phyloP scores from a whole-genome alignment of 2,888 invertebrate genomes.

The Troglohyphantes excavatus region DNA sequence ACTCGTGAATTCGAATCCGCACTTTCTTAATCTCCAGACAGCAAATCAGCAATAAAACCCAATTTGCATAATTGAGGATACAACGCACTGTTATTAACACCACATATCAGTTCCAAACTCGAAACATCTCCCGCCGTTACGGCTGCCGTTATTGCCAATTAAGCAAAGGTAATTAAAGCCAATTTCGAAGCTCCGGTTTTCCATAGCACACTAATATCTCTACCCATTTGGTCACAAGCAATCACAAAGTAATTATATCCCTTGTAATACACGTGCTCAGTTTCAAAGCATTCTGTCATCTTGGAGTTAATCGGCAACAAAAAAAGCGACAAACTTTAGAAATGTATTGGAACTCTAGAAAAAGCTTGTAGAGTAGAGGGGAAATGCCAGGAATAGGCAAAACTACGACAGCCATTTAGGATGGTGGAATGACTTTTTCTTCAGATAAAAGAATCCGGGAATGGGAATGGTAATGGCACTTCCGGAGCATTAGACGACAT shows the following conservation, averaged over 20 bases:
- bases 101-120: not conserved
- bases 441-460: not conserved
- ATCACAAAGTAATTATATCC: too few relatives aligned
- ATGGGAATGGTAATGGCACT: constrained; percentile 5
- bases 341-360: not conserved
- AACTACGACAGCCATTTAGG: not conserved
- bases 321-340: not conserved
- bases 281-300: too few relatives aligned
- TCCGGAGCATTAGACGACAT: not conserved
- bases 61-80: not conserved
- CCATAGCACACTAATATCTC: not conserved
- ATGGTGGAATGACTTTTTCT: not conserved
- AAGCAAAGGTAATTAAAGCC: constrained; percentile 3
- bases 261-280: too few relatives aligned
- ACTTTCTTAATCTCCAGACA: not conserved
- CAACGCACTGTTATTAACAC: not conserved
- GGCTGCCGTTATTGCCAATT: not conserved
- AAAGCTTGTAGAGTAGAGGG: not conserved
- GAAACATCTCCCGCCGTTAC: not conserved
- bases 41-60: not conserved
- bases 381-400: not conserved
- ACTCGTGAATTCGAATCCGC: too few relatives aligned
- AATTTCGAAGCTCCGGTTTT: not conserved
- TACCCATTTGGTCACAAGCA: not conserved
- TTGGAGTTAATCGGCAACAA: too few relatives aligned